Evolutionary conservation across 2,888 invertebrate genomes (phyloP), one percentile per base, ranked within the genome.

Genomic region (Lissocephala sabroskyi): DNA sequence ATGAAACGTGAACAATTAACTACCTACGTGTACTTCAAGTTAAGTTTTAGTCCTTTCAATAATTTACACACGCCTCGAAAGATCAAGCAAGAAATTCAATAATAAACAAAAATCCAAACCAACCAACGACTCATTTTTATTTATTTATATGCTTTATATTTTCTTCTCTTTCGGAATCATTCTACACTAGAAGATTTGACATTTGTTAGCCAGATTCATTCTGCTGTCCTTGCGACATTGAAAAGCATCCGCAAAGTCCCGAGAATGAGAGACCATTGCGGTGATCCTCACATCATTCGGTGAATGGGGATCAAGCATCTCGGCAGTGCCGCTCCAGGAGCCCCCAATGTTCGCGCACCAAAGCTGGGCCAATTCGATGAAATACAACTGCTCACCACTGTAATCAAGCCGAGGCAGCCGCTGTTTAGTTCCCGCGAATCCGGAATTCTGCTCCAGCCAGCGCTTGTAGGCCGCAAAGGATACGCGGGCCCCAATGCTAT

Each of bases 401-500:
- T 67, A 67, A 2, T 64, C 19, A 46, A 82, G 55, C 2, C 65
- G 57, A 0, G 82, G 81, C 33, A 82, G 45, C 0, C 47, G 48
- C 52, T 81, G 80, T 0, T 52, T 13, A 0, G 4, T 2, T 6
- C 13, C 10, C 18, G 16, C 4, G 11, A 19, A 13, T 42, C 14
- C 17, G 5, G 52, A 23, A 0, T 41, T 29, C 6, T 42, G 51
- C 39, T 30, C 16, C n/a, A 76, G 47, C 83, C 81, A 82, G 16
- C 51, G 59, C 2, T 59, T 44, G 35, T 81, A 84, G 16, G 83
- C 81, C 9, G 53, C 46, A 44, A 76, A 73, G 2, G 84, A 68
- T 17, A 81, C 68, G 23, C 77, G 82, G 5, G 82, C 41, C 6
- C 77, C 84, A n/a, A 67, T 71, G 61, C 81, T 82, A 45, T 83